A percentile compares a stretch with the other conserved stretches of the same genome.
phyloP scores from a whole-genome alignment of 1,140 invertebrate genomes.

The Ylistrum balloti region DNA sequence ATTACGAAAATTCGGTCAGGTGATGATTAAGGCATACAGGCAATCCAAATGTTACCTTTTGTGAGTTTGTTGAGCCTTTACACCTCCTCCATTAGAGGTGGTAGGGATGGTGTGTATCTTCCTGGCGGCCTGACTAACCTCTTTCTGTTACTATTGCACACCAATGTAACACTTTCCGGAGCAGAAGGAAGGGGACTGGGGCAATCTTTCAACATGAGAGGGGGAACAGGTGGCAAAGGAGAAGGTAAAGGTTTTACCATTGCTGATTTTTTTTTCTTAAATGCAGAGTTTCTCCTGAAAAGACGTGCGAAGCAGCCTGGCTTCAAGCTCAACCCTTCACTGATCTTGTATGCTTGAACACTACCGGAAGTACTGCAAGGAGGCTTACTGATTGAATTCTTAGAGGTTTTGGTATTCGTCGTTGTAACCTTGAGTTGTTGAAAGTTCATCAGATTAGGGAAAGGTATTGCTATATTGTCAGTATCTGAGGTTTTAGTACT shows the following conservation, averaged over 20 bases:
- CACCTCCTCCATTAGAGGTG: constrained; percentile 66
- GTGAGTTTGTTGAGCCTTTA: constrained; percentile 48
- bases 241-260: constrained; percentile 72
- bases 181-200: constrained; percentile 74
- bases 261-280: constrained; percentile 73
- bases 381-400: constrained; percentile 43
- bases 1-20: too few species aligned
- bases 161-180: constrained; percentile 65
- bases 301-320: constrained; percentile 76
- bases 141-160: constrained; percentile 56
- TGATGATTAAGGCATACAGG: too few species aligned
- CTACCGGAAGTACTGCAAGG: constrained; percentile 44
- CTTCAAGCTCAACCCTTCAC: constrained; percentile 59
- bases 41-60: too few species aligned
- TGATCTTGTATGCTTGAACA: constrained; percentile 52
- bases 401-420: constrained; percentile 11
- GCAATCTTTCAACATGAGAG: constrained; percentile 75
- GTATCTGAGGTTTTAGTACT: background rate
- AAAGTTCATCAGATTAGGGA: constrained; percentile 72
- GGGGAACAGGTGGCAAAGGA: constrained; percentile 75
- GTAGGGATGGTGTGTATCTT: constrained; percentile 64
- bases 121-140: constrained; percentile 68
- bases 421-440: constrained; percentile 64
- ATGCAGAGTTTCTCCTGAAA: constrained; percentile 76
- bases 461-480: constrained; percentile 66